Evolutionary conservation across 2,113 vertebrate genomes (phyloP).

Genomic region (human): DNA sequence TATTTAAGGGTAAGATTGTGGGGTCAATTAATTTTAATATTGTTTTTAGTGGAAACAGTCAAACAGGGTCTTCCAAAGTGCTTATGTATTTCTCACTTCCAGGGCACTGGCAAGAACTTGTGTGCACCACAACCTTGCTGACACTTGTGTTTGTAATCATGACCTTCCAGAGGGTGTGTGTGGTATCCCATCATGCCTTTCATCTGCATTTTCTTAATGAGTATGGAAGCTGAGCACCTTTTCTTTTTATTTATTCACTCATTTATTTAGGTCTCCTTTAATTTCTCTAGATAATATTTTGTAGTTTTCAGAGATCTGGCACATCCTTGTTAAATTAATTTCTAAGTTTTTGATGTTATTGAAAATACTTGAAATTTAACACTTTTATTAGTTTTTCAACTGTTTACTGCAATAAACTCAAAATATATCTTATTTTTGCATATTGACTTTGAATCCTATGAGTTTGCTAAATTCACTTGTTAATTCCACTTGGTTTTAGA

Average conservation of each 20-base stretch:
- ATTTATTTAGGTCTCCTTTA: neutral
- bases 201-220: neutral
- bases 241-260: neutral
- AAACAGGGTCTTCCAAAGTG: neutral
- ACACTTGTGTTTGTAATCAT: neutral
- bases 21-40: neutral
- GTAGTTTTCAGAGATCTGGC: neutral
- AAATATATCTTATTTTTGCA: neutral
- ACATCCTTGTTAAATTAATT: neutral
- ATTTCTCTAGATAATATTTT: neutral
- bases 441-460: neutral
- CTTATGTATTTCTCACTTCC: neutral
- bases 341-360: neutral
- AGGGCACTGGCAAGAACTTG: neutral
- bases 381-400: neutral
- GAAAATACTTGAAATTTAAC: neutral
- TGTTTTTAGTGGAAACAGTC: neutral
- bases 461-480: neutral
- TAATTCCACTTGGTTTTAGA: neutral
- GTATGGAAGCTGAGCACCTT: neutral
- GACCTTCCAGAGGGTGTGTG: neutral
- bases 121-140: fast-evolving
- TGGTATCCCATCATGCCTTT: neutral
- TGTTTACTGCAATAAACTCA: neutral
- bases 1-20: neutral